Conservation (phyloP, 2,797 vertebrate species). For the Fundulus diaphanus region DNA sequence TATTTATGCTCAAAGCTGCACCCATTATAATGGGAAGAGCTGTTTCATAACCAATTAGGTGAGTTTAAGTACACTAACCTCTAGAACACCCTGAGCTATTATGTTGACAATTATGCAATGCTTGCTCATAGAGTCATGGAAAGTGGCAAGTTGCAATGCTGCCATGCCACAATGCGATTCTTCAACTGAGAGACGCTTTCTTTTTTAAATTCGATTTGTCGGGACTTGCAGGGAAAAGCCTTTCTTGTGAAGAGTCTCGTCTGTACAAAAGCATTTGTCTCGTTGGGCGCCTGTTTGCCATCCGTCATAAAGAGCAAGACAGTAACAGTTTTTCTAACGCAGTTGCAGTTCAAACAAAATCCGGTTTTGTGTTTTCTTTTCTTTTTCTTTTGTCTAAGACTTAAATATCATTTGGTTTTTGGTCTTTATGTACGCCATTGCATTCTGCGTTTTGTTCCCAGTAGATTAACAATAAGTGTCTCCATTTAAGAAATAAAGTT, state of each 20-base stretch:
- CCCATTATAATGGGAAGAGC: conserved; percentile 9
- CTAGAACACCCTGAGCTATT: background rate
- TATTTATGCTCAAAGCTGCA: conserved; percentile 44
- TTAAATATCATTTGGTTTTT: conserved; percentile 37
- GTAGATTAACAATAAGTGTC: conserved; percentile 25
- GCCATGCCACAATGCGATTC: conserved; percentile 39
- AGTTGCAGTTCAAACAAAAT: conserved; percentile 57
- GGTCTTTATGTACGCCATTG: conserved; percentile 14
- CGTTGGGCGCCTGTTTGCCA: conserved; percentile 47
- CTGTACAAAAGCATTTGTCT: conserved; percentile 62
- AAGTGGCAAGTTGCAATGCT: conserved; percentile 28
- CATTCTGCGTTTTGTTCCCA: conserved; percentile 35
- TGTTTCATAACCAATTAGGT: conserved; percentile 23
- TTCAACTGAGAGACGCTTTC: conserved; percentile 52
- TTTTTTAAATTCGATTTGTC: conserved; percentile 67
- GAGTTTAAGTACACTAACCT: conserved; percentile 9
- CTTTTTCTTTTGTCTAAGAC: conserved; percentile 28
- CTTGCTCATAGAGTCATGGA: background rate
- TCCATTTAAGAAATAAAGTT: conserved; percentile 24
- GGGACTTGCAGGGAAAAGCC: conserved; percentile 69
- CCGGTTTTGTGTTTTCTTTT: conserved; percentile 34
- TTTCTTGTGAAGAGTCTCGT: conserved; percentile 58
- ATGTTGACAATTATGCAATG: background rate
- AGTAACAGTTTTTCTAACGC: conserved; percentile 42
- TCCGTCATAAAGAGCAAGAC: conserved; percentile 31